Percentiles rank a stretch among this genome's conserved stretches.
Conservation (phyloP, 2,888 invertebrate genomes). For the Erpobdella octoculata region DNA sequence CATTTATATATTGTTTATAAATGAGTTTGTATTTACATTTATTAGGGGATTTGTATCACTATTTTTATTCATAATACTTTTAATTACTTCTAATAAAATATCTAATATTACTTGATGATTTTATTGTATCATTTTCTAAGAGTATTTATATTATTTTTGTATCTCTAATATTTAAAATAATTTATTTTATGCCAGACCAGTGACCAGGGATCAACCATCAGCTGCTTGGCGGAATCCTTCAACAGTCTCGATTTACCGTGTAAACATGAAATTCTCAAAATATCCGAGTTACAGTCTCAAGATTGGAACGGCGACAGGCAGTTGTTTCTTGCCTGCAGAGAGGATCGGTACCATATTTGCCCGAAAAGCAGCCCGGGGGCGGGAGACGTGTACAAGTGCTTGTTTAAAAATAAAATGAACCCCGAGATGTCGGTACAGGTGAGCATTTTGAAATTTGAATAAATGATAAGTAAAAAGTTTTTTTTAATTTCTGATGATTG, state of each 20-base stretch:
- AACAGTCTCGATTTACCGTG: conserved; percentile 61
- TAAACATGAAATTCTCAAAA: conserved; percentile 67
- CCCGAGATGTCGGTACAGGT: conserved; percentile 57
- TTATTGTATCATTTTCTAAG: too few species aligned
- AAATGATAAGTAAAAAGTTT: too few species aligned
- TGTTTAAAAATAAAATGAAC: conserved; percentile 73
- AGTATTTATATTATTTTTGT: too few species aligned
- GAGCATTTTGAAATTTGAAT: too few species aligned
- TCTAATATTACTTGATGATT: too few species aligned
- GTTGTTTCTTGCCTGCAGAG: conserved; percentile 77
- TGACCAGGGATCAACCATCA: conserved; percentile 73
- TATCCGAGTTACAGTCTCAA: conserved; percentile 82
- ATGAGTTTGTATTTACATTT: too few species aligned
- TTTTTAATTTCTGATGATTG: neutral
- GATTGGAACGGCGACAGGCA: conserved; percentile 79
- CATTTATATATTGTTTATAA: too few species aligned
- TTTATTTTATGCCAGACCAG: neutral
- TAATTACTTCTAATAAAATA: too few species aligned
- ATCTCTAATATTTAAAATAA: neutral
- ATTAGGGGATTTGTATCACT: too few species aligned
- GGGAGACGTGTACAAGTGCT: conserved; percentile 78
- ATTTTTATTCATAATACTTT: too few species aligned
- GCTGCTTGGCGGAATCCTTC: conserved; percentile 68
- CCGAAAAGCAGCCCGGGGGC: conserved; percentile 66
- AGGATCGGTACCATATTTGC: conserved; percentile 69